Evolutionary conservation across 2,113 vertebrate species (phyloP).

Genomic region (Nannobrachium achirus): DNA sequence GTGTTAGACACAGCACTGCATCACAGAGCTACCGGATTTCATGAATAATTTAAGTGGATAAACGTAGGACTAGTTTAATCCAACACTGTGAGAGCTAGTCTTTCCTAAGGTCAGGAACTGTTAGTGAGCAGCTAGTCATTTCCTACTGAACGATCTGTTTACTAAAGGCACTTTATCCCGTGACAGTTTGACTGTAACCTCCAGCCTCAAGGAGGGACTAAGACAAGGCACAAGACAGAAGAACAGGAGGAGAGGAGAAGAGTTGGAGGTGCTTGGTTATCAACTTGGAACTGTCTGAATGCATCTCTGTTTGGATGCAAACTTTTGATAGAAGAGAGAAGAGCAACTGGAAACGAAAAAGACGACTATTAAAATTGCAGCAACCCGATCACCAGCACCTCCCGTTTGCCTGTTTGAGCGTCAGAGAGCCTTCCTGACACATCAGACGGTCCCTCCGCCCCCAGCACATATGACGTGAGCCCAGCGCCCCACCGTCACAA

Average conservation of each 20-base stretch:
- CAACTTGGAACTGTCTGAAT: constrained; percentile 7
- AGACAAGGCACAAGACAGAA: neutral
- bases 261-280: neutral
- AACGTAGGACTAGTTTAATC: neutral
- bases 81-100: neutral
- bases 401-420: neutral
- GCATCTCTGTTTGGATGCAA: neutral
- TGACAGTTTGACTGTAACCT: constrained; percentile 23
- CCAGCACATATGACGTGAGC: neutral
- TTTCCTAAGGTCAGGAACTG: too few species aligned
- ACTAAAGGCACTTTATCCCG: constrained; percentile 9
- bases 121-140: neutral
- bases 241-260: neutral
- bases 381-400: neutral
- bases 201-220: constrained; percentile 21
- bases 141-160: neutral
- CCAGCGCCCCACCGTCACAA: neutral
- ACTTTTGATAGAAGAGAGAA: too few species aligned
- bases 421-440: constrained; percentile 2
- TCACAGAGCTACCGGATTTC: constrained; percentile 13
- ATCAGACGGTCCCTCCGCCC: neutral
- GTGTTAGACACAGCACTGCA: constrained; percentile 52
- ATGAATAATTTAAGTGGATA: neutral
- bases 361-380: neutral
- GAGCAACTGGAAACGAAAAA: neutral